Evolutionary conservation across 2,113 vertebrate genomes (phyloP).

Genomic region (Gambusia holbrooki): DNA sequence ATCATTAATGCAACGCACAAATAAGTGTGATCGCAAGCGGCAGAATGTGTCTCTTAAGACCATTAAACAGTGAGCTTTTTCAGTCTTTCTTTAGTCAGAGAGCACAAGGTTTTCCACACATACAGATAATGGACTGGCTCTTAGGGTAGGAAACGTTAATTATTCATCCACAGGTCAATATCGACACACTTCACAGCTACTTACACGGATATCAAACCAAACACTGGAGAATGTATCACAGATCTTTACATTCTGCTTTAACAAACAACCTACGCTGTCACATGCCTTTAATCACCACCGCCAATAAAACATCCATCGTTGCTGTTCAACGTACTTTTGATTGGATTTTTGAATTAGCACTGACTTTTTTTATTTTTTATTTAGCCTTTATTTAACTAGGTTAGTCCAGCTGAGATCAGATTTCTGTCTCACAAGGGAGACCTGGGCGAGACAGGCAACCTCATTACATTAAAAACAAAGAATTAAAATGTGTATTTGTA

Average conservation of each 20-base stretch:
- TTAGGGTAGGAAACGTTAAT: slow-evolving; percentile 37
- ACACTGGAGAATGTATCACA: slow-evolving; percentile 5
- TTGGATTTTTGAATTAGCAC: background rate
- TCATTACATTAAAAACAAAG: background rate
- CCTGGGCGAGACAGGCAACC: too few relatives aligned
- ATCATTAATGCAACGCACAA: slow-evolving; percentile 52
- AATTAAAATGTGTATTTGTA: too few relatives aligned
- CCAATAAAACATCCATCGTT: too few relatives aligned
- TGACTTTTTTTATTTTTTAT: background rate
- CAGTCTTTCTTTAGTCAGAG: slow-evolving; percentile 14
- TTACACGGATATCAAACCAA: background rate
- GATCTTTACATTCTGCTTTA: background rate
- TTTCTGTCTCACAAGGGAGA: too few relatives aligned
- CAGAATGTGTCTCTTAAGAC: slow-evolving; percentile 34
- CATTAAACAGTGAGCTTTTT: slow-evolving; percentile 38
- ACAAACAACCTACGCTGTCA: background rate
- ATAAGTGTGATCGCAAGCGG: slow-evolving; percentile 29
- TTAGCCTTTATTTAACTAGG: background rate
- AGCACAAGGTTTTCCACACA: slow-evolving; percentile 8
- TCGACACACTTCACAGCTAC: slow-evolving; percentile 25
- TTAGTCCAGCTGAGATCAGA: too few relatives aligned
- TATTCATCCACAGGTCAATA: slow-evolving; percentile 55
- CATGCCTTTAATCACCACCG: slow-evolving; percentile 1
- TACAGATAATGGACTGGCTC: slow-evolving; percentile 12
- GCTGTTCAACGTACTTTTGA: background rate